A percentile compares a stretch with the other conserved stretches of the same genome.
Evolutionary conservation across 2,888 invertebrate genomes (phyloP).

Genomic region (Sphecodes monilicornis): DNA sequence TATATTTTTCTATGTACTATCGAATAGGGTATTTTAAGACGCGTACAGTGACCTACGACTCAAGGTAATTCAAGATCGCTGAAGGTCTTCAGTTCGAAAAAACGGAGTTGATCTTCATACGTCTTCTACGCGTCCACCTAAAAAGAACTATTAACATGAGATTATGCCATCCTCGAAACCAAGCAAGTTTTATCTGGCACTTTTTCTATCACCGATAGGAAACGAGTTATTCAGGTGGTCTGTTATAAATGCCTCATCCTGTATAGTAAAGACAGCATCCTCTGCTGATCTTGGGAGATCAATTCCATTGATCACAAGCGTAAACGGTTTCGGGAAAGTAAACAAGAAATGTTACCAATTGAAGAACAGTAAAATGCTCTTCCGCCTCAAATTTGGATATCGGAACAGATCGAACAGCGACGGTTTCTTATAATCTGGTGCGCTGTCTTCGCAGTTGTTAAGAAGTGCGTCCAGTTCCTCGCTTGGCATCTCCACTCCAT

Average conservation of each 20-base stretch:
- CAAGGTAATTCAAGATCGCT: too few species aligned
- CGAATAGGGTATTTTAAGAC: too few species aligned
- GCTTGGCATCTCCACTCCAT: conserved; percentile 86
- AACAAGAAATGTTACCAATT: conserved; percentile 87
- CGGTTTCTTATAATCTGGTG: conserved; percentile 82
- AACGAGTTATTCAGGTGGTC: neutral
- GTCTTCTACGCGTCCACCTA: too few species aligned
- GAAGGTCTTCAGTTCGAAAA: too few species aligned
- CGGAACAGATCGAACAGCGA: conserved; percentile 87
- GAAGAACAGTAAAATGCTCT: conserved; percentile 89
- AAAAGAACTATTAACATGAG: too few species aligned
- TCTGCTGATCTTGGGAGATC: neutral
- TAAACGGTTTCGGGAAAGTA: neutral
- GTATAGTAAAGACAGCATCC: neutral
- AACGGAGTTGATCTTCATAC: too few species aligned
- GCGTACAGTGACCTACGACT: too few species aligned
- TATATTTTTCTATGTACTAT: too few species aligned
- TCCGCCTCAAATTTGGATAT: conserved; percentile 88
- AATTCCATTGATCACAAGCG: neutral
- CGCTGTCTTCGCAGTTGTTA: conserved; percentile 79
- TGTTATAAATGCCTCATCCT: neutral
- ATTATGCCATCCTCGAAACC: too few species aligned
- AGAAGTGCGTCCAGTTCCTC: conserved; percentile 86
- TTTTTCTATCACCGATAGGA: neutral
- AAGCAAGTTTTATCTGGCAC: too few species aligned